Evolutionary conservation across 2,797 vertebrate genomes (phyloP), one percentile per base, ranked within the genome.

Genomic region (Eutrigla gurnardus): DNA sequence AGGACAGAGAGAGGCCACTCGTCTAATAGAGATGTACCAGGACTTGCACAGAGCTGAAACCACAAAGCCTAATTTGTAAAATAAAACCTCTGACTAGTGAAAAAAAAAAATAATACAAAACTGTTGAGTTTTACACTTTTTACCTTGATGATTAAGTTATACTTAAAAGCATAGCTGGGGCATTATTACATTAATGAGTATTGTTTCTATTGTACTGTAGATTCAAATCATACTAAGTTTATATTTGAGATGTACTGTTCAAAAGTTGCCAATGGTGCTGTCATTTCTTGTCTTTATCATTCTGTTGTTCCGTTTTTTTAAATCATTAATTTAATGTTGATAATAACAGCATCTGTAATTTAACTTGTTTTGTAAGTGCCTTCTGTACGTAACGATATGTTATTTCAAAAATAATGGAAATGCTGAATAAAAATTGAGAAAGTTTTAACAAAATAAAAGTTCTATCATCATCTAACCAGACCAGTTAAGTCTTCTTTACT

Each of bases 321-420:
- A 89, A 92, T 93, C 90, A 84, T 73, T 90, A 89, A 90, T 83
- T 89, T 92, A 77, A 94, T 92, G 85, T 93, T 92, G 93, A 89
- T 92, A 88, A 92, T 93, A 94, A 91, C 83, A 83, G 59, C 86
- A 92, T 95, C 85, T 94, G 81, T 95, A 83, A 92, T 94, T 94
- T 94, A 96, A 96, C 93, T 88, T 84, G 73, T 94, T 94, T 96
- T 98, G 96, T 97, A 98, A 99, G 97, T 99, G 97, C 98, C 97
- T 99, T 99, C 96, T 93, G 93, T 95, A 96, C 90, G 95, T 94
- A 95, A 94, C 92, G 86, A 94, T 92, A 93, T 96, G 93, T 96
- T 94, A 93, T 94, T 88, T 85, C 5, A 65, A 82, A 79, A 88
- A 86, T 75, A 77, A 84, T 74, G 66, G 54, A 78, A 83, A 85